Base-by-base conservation (phyloP, 53 echinoderm and acorn worm species). In the Actinopyga echinites region DNA sequence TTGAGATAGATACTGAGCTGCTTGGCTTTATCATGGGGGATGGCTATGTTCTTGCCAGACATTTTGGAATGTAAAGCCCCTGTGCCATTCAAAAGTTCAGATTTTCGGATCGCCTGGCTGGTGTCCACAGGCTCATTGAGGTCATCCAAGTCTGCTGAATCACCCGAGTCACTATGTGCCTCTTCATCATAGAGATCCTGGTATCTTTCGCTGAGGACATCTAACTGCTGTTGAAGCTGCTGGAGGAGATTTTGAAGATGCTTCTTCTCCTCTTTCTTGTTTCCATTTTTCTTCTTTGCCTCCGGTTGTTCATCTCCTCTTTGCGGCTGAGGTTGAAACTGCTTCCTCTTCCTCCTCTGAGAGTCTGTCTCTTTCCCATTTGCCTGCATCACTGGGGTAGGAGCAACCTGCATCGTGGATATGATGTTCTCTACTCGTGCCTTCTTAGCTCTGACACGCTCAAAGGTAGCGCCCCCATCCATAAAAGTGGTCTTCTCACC, bases 341-440 rank as follows among this genome's bases (percentile, higher is more conserved):
- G 93, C 71, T 96, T 96, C 45, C 95, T 89, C 80, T 91, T 93
- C 19, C 87, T 90, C 37, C 94, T 78, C 56, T 86, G 83, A 20
- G 77, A 74, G 35, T 84, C 81, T 40, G 82, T 81, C 13, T 90
- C 90, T 49, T 86, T 52, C 9, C 90, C 86, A 17, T 77, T 77
- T 13, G 77, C 31, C 6, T 71, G 71, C 59, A 57, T 29, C 12
- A 82, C 55, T 30, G 87, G 80, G 12, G 87, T 85, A 30, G 89
- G 69, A 5, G 92, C 92, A 33, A 92, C 87, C 69, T 92, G 89
- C 97, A 97, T 97, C 45, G 92, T 92, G 56, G 92, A 94, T 83
- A 97, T 92, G 75, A 97, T 94, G 87, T 97, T 97, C 58, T 97
- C 97, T 9, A 97, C 97, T 44, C 97, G 85, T 13, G 97, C 97